phyloP scores from a whole-genome alignment of 2,797 vertebrate species.

The Phataginus tetradactyla region DNA sequence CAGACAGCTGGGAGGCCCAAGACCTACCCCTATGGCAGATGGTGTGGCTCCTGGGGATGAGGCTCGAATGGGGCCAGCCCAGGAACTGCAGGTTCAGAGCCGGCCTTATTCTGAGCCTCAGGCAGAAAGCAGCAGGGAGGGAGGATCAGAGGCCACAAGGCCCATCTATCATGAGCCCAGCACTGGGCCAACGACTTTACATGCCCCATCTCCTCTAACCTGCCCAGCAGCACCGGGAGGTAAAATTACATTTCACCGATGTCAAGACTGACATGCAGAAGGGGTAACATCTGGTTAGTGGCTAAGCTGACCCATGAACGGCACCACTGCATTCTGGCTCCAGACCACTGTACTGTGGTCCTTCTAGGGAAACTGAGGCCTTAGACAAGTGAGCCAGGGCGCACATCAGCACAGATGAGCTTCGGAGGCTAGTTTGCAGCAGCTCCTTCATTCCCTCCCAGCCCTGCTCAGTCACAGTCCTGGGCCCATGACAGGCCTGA shows the following conservation, averaged over 20 bases:
- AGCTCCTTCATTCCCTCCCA: not conserved
- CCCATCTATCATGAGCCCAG: not conserved
- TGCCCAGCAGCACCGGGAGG: not conserved
- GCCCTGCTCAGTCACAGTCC: rapidly evolving
- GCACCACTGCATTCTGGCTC: not conserved
- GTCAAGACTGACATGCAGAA: not conserved
- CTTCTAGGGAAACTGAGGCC: not conserved
- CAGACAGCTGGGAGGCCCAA: rapidly evolving
- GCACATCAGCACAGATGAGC: too few species aligned
- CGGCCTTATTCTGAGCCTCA: not conserved
- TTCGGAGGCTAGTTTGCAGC: rapidly evolving
- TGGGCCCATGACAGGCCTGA: rapidly evolving
- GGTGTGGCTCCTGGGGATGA: not conserved
- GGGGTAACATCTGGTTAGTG: not conserved
- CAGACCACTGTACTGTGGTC: not conserved
- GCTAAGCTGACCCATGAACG: not conserved
- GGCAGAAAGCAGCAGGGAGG: not conserved
- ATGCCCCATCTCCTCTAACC: not conserved
- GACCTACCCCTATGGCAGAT: not conserved
- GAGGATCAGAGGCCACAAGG: not conserved
- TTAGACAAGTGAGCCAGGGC: not conserved
- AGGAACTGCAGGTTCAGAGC: not conserved
- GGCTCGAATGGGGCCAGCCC: not conserved
- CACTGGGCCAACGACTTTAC: not conserved
- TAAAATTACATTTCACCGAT: not conserved